Evolutionary conservation across 1,140 invertebrate species (phyloP), one percentile per base, ranked within the genome.

Genomic region (Drosophila bifasciata): DNA sequence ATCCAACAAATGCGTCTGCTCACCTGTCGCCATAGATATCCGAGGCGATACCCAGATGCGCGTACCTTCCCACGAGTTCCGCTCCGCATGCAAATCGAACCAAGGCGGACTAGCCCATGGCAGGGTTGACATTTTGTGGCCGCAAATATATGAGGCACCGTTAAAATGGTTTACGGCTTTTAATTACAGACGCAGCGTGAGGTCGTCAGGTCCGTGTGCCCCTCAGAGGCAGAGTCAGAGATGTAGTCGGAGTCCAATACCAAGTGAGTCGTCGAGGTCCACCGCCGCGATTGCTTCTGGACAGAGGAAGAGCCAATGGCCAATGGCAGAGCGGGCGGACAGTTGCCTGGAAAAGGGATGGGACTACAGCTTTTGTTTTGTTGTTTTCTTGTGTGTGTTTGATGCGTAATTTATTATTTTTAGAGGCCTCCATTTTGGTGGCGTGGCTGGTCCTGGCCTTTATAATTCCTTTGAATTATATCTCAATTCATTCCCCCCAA

Each of bases 151-250:
- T 83, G 80, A 85, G 68, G 45, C 43, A 55, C 68, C 80, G 63
- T 85, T 60, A 86, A 86, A 86, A 86, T 85, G 81, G 80, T 85
- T 85, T 85, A 85, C 72, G 77, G 77, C 81, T 86, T 85, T 85
- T 85, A 85, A 85, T 85, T 85, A 86, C 81, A 73, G 73, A 44
- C 81, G 28, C 80, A 86, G 80, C 80, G 72, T 80, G 80, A 79
- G 76, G 81, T 64, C 72, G 41, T 17, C 55, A 57, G 45, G 55
- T 21, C 52, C 28, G 19, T 43, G 52, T 21, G 19, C 19, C 19
- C 39, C 48, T 25, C 23, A 7, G 23, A 25, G 5, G 0, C 23
- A 25, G 23, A 25, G 5, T 1, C 23, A 25, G 23, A 25, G 23
- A 25, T 6, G 7, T 13, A 36, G 9, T 36, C 32, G 32, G 32